phyloP scores from a whole-genome alignment of 2,113 vertebrate species.

The Capreolus pygargus region DNA sequence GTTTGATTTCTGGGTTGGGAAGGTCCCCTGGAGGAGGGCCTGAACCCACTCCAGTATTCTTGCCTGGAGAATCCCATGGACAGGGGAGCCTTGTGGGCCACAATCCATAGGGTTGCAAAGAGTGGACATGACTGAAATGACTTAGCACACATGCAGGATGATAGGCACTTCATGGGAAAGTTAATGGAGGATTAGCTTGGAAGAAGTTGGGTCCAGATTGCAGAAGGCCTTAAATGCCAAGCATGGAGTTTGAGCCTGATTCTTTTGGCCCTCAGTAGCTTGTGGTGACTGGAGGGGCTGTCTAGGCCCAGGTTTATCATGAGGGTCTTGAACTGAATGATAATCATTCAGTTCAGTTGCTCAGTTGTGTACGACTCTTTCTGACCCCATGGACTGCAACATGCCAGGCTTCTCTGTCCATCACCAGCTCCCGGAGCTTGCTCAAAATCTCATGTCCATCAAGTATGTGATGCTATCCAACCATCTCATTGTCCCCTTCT shows the following conservation, averaged over 20 bases:
- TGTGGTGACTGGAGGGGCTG: background rate
- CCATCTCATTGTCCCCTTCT: background rate
- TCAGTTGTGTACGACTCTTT: background rate
- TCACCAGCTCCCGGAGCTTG: background rate
- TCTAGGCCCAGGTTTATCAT: background rate
- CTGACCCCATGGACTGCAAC: background rate
- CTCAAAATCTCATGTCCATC: background rate
- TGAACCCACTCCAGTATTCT: background rate
- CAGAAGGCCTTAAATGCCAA: background rate
- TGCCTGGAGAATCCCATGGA: background rate
- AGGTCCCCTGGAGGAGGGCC: background rate
- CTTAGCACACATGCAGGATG: accelerated
- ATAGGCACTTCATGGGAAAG: background rate
- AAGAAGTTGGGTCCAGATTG: background rate
- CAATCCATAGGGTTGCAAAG: background rate
- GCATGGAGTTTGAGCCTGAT: background rate
- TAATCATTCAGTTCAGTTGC: background rate
- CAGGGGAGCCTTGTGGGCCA: background rate
- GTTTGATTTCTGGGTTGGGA: background rate
- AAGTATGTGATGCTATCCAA: background rate
- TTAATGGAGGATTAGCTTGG: background rate
- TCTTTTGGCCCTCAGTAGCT: background rate
- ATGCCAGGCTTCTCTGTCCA: background rate
- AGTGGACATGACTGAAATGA: background rate
- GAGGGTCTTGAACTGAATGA: background rate